Conservation (phyloP, 2,888 invertebrate species). For the Pediacus dermestoides region DNA sequence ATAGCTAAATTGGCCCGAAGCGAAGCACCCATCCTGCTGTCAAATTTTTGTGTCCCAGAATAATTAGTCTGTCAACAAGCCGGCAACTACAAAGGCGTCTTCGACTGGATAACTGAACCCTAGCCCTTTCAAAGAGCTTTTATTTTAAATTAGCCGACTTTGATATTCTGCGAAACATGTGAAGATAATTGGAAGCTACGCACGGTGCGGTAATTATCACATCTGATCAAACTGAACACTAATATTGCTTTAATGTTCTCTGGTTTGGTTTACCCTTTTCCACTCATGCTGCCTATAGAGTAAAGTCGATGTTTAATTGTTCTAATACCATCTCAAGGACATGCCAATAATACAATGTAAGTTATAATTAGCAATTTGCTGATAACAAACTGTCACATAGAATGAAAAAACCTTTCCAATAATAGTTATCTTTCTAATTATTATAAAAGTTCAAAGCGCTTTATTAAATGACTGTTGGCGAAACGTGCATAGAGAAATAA, state of each 20-base stretch:
- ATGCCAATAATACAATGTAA: too few species aligned
- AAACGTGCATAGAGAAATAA: too few species aligned
- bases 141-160: slow-evolving; percentile 32
- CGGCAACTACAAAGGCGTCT: slow-evolving; percentile 35
- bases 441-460: too few species aligned
- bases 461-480: too few species aligned
- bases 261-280: too few species aligned
- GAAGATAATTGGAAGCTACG: slow-evolving; percentile 28
- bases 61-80: slow-evolving; percentile 37
- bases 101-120: slow-evolving; percentile 29
- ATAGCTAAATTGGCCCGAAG: slow-evolving; percentile 20
- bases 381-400: too few species aligned
- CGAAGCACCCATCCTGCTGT: slow-evolving; percentile 23
- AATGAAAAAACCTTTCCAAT: too few species aligned
- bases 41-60: slow-evolving; percentile 32
- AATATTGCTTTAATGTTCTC: slow-evolving; percentile 12
- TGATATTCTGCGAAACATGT: slow-evolving; percentile 26
- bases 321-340: too few species aligned
- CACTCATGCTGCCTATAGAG: too few species aligned
- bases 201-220: slow-evolving; percentile 23
- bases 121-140: slow-evolving; percentile 33
- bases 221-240: slow-evolving; percentile 14
- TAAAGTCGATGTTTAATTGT: too few species aligned
- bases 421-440: too few species aligned
- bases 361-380: too few species aligned